Conservation (phyloP, 2,113 vertebrate genomes). For the Psilopsiagon aurifrons region DNA sequence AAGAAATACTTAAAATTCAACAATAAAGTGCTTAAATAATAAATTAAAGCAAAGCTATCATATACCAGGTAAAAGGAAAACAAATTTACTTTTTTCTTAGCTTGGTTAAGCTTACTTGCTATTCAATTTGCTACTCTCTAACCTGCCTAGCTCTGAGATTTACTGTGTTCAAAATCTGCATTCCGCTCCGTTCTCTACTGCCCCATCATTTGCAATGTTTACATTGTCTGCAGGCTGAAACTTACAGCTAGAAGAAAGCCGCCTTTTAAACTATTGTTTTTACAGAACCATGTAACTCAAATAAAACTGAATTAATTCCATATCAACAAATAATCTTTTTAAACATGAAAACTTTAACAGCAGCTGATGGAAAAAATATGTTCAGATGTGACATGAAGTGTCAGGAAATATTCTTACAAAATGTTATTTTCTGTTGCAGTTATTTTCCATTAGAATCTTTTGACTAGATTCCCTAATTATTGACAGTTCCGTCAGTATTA, state of each 20-base stretch:
- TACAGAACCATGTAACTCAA: background rate
- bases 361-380: background rate
- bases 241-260: background rate
- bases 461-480: background rate
- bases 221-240: background rate
- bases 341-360: background rate
- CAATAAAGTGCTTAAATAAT: background rate
- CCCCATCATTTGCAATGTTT: background rate
- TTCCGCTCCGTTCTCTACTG: background rate
- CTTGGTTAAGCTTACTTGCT: background rate
- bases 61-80: background rate
- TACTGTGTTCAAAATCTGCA: background rate
- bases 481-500: background rate
- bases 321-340: background rate
- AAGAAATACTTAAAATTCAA: background rate
- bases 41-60: background rate
- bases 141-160: background rate
- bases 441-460: background rate
- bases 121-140: background rate
- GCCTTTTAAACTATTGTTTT: background rate
- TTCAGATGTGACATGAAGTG: background rate
- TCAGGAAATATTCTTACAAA: background rate
- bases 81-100: background rate
- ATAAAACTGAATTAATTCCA: background rate
- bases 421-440: background rate